phyloP scores from a whole-genome alignment of 2,113 vertebrate species.

The Elephas maximus region DNA sequence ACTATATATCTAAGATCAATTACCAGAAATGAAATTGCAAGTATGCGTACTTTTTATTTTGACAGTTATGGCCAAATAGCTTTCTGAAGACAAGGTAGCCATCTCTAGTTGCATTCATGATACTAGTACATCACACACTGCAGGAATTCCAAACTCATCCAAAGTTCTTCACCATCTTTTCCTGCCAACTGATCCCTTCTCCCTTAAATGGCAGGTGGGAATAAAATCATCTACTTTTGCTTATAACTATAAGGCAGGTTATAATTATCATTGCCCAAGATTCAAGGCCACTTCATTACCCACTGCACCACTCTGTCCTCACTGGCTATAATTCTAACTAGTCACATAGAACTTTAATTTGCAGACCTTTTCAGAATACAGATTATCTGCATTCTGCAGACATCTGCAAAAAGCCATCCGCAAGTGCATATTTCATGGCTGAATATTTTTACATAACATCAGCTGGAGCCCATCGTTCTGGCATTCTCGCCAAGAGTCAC shows the following conservation, averaged over 20 bases:
- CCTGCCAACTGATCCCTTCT: neutral
- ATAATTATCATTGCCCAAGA: constrained; percentile 78
- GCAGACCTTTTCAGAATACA: constrained; percentile 80
- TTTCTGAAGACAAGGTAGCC: constrained; percentile 48
- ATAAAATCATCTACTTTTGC: constrained; percentile 68
- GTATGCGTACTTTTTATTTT: constrained; percentile 17
- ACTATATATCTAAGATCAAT: constrained; percentile 42
- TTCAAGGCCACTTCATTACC: constrained; percentile 80
- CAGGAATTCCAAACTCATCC: constrained; percentile 57
- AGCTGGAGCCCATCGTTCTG: constrained; percentile 69
- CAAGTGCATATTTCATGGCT: constrained; percentile 84
- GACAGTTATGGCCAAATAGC: constrained; percentile 10
- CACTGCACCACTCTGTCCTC: constrained; percentile 63
- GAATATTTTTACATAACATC: constrained; percentile 83
- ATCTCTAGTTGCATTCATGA: constrained; percentile 10
- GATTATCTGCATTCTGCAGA: constrained; percentile 83
- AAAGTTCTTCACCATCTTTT: constrained; percentile 31
- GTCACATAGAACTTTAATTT: constrained; percentile 87
- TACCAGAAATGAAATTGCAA: constrained; percentile 1
- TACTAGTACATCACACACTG: neutral
- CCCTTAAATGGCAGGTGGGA: neutral
- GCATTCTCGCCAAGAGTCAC: constrained; percentile 76
- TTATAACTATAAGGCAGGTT: constrained; percentile 67
- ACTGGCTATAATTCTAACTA: constrained; percentile 80
- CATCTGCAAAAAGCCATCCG: constrained; percentile 81